These are phyloP conservation scores for Odocoileus virginianus DNA, from an alignment of 2,113 vertebrate genomes.

Conservation along the genomic window DNA sequence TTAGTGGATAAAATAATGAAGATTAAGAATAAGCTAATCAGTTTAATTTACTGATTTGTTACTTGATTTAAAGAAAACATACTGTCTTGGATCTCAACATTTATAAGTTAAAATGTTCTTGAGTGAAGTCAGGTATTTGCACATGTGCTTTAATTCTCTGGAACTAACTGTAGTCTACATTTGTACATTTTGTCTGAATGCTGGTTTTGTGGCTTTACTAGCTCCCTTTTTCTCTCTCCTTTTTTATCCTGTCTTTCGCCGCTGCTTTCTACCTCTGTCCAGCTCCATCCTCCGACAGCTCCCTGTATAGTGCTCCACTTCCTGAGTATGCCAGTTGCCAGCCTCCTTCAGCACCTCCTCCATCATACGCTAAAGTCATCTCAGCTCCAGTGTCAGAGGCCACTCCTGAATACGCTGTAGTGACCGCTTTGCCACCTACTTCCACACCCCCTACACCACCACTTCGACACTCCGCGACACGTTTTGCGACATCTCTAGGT, in stretches of 20 bases:
- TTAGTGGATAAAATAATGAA: neutral
- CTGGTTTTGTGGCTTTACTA: slow-evolving; percentile 93
- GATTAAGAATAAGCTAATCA: neutral
- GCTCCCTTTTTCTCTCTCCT: slow-evolving; percentile 90
- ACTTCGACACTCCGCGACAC: slow-evolving; percentile 93
- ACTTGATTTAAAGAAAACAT: slow-evolving; percentile 49
- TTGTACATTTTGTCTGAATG: slow-evolving; percentile 86
- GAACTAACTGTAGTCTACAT: slow-evolving; percentile 86
- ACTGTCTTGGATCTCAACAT: neutral
- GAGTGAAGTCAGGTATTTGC: slow-evolving; percentile 64
- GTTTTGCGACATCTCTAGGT: slow-evolving; percentile 95
- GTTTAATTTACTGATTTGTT: slow-evolving; percentile 21
- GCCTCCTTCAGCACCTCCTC: slow-evolving; percentile 86
- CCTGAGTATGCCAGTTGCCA: slow-evolving; percentile 90
- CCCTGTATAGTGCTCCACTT: slow-evolving; percentile 89
- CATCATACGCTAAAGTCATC: slow-evolving; percentile 86
- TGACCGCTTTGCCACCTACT: slow-evolving; percentile 84
- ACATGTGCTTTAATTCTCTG: slow-evolving; percentile 82
- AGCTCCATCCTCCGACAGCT: slow-evolving; percentile 93
- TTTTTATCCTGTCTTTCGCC: slow-evolving; percentile 87
- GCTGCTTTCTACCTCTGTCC: slow-evolving; percentile 84
- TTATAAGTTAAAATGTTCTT: slow-evolving; percentile 38
- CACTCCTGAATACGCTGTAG: slow-evolving; percentile 84
- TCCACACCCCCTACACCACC: slow-evolving; percentile 94
- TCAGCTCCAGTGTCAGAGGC: slow-evolving; percentile 87